Percentiles rank a stretch among this genome's conserved stretches.
Conservation (phyloP, 2,888 invertebrate species). For the Rugalucina vietnamica region DNA sequence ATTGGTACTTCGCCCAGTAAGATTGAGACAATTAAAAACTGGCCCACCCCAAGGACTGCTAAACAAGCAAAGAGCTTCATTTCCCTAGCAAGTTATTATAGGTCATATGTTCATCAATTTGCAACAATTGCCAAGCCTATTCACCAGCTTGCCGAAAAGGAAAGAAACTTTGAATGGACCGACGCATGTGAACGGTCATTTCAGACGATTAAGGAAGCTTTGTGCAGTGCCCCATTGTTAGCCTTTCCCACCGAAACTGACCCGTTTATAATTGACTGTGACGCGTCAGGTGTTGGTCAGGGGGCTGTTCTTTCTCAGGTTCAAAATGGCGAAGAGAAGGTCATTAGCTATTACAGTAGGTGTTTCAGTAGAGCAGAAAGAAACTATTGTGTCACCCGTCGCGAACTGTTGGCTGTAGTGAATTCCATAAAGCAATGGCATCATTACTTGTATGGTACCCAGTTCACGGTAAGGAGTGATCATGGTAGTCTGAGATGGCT, state of each 20-base stretch:
- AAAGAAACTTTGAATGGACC: conserved; percentile 32
- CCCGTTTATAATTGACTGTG: conserved; percentile 33
- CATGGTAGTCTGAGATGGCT: conserved; percentile 42
- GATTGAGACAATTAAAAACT: conserved; percentile 21
- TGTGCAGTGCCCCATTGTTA: conserved; percentile 30
- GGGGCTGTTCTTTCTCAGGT: conserved; percentile 32
- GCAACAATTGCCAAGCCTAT: conserved; percentile 33
- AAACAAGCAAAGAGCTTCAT: conserved; percentile 41
- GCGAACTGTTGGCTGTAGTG: conserved; percentile 33
- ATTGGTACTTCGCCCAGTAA: conserved; percentile 29
- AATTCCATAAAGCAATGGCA: conserved; percentile 27
- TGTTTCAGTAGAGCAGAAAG: conserved; percentile 34
- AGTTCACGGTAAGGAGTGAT: conserved; percentile 37
- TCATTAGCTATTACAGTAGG: conserved; percentile 35
- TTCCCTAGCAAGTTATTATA: conserved; percentile 47
- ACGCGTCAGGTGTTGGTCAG: conserved; percentile 15
- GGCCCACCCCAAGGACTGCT: conserved; percentile 43
- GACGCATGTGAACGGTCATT: conserved; percentile 17
- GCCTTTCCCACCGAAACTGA: conserved; percentile 31
- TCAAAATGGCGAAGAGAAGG: conserved; percentile 24
- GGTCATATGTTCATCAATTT: conserved; percentile 44
- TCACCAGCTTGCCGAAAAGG: conserved; percentile 24
- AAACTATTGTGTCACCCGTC: conserved; percentile 36
- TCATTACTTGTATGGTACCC: conserved; percentile 31
- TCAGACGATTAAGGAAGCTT: conserved; percentile 5